phyloP scores from a whole-genome alignment of 2,797 vertebrate genomes.

The Masticophis lateralis region DNA sequence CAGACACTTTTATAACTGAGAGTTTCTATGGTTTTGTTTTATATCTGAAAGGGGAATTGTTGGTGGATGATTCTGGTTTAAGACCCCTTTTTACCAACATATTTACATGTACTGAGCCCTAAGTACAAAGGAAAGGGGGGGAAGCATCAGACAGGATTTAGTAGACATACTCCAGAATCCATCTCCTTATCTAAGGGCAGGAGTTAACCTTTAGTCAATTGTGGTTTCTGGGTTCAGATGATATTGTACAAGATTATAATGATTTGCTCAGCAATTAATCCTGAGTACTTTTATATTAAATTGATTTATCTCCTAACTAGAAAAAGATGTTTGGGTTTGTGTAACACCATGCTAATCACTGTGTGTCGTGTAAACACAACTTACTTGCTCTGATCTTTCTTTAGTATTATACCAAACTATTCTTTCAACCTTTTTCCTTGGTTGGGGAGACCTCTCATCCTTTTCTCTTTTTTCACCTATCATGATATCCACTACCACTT shows the following conservation, averaged over 20 bases:
- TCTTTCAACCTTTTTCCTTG: neutral
- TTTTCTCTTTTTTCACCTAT: neutral
- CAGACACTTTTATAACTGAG: neutral
- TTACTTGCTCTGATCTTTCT: neutral
- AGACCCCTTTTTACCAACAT: neutral
- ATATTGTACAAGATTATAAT: neutral
- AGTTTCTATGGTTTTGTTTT: neutral
- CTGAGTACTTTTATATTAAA: neutral
- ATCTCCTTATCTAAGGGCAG: neutral
- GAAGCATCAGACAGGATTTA: neutral
- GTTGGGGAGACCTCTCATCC: neutral
- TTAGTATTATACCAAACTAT: neutral
- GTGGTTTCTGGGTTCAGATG: neutral
- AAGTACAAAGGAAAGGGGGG: neutral
- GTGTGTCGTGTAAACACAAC: neutral
- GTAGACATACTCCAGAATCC: neutral
- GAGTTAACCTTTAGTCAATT: neutral
- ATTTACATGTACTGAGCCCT: neutral
- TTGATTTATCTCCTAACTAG: neutral
- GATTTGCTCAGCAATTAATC: neutral
- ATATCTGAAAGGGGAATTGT: neutral
- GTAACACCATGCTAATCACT: neutral
- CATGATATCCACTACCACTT: neutral
- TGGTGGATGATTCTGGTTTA: neutral
- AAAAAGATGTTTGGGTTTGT: neutral